Base-by-base conservation (phyloP, 2,888 invertebrate genomes). In the Dorcus parallelipipedus region DNA sequence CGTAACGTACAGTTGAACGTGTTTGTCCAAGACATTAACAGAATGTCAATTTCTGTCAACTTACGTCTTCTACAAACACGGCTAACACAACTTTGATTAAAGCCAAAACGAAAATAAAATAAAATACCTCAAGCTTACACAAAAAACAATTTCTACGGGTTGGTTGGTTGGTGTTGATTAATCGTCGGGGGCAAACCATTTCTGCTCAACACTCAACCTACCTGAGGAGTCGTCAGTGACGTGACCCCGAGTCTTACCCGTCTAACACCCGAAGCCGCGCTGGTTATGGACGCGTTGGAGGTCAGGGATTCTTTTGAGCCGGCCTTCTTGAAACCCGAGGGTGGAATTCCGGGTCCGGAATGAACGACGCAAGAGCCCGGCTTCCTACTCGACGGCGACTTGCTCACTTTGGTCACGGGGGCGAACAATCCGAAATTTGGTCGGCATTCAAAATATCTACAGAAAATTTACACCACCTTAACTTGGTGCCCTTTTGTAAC, bases 391-490 rank as follows among this genome's bases (percentile, higher is more conserved):
- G 90, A 88, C 38, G 93, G 94, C 47, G 93, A 92, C 63, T 89
- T 86, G 69, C 90, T 88, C 64, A 97, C 93, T 82, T 97, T 97
- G 71, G 90, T 86, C 57, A 91, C 82, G 2, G 97, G 96, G 23
- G 96, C 95, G 80, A 98, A 98, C 61, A 98, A 83, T 2, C 98
- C 98, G 79, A 90, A 92, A 73, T 91, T 89, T 41, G 92, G 89
- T 63, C 87, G 85, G 78, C 97, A 98, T 66, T 91, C 89, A 81
- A 98, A 98, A 81, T 98, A 98, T 80, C 97, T 94, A 72, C 64
- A 69, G 26, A 33, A 33, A 33, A 3, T 7, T 33, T 3, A 17
- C 4, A 2, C 42, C 4, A 42, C 2, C 1, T 42, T 42, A 14
- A 17, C 3, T 5, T 42, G 10, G 3, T 2, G 20, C 20, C 20